A percentile compares a stretch with the other conserved stretches of the same genome.
Conservation (phyloP, 2,113 vertebrate genomes). For the Strigops habroptila region DNA sequence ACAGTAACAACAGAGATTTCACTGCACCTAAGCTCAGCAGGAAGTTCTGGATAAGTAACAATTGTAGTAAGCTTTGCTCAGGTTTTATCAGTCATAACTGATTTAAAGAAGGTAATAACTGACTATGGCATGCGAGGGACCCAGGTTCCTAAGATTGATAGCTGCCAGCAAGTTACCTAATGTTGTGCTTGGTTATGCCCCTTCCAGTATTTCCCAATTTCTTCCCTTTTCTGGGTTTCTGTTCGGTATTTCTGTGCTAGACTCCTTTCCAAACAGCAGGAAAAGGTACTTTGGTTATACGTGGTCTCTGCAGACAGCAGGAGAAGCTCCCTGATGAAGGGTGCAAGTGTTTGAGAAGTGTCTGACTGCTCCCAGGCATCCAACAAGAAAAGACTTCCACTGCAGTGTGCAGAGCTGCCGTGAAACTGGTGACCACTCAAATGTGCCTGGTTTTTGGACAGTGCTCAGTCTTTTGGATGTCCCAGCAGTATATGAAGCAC, state of each 20-base stretch:
- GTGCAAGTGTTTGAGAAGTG: too few species aligned
- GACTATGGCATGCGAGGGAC: not conserved
- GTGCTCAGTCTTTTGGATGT: not conserved
- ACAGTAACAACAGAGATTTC: not conserved
- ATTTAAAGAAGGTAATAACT: not conserved
- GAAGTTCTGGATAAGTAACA: not conserved
- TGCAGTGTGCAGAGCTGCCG: rapidly evolving
- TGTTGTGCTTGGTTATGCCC: not conserved
- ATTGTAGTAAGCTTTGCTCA: not conserved
- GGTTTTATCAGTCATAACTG: not conserved
- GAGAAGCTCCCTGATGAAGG: not conserved
- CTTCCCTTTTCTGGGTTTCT: not conserved
- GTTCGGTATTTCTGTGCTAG: not conserved
- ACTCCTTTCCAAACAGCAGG: not conserved
- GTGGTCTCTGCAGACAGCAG: not conserved
- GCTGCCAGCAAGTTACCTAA: not conserved
- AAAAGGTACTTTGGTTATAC: not conserved
- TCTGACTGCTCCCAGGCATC: not conserved
- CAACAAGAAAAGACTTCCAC: not conserved
- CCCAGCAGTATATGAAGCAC: not conserved
- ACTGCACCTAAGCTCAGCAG: not conserved
- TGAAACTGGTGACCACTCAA: not conserved
- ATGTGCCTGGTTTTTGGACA: not conserved
- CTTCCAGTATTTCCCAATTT: not conserved
- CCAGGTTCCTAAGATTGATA: not conserved